phyloP scores from a whole-genome alignment of 2,888 invertebrate genomes.

The Minunthozetes semirufus region DNA sequence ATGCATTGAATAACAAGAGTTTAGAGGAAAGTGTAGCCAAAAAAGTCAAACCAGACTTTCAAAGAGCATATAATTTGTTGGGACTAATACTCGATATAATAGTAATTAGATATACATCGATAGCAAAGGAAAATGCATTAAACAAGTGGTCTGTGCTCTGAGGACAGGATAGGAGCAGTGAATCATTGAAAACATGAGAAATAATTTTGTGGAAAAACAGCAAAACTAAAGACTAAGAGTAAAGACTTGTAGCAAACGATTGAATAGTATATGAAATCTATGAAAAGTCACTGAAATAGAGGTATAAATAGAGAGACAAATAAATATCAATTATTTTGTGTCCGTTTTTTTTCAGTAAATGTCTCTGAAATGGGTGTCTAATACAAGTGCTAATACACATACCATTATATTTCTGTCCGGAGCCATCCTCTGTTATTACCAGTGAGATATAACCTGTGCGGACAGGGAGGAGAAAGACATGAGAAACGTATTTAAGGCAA shows the following conservation, averaged over 20 bases:
- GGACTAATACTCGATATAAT: not conserved
- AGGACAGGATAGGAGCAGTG: not conserved
- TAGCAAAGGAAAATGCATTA: not conserved
- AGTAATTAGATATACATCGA: too few species aligned
- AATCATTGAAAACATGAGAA: not conserved
- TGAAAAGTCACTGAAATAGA: not conserved
- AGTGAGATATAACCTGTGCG: slow-evolving; percentile 34
- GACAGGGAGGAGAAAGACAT: not conserved
- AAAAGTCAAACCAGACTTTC: not conserved
- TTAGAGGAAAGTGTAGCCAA: not conserved
- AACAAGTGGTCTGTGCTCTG: not conserved
- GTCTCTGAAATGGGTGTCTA: not conserved
- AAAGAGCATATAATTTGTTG: not conserved
- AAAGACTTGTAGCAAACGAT: not conserved
- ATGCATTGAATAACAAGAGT: not conserved
- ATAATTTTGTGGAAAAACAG: not conserved
- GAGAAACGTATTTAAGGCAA: slow-evolving; percentile 12
- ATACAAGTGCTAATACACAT: slow-evolving; percentile 7
- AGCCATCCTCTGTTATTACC: slow-evolving; percentile 33
- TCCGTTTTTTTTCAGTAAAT: not conserved
- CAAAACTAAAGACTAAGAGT: not conserved
- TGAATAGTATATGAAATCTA: not conserved
- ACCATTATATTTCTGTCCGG: slow-evolving; percentile 36
- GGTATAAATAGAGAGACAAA: slow-evolving; percentile 24
- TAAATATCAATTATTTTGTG: slow-evolving; percentile 17